These are phyloP conservation scores for Otolemur crassicaudatus DNA, from an alignment of 2,797 vertebrate genomes.

Conservation along the genomic window DNA sequence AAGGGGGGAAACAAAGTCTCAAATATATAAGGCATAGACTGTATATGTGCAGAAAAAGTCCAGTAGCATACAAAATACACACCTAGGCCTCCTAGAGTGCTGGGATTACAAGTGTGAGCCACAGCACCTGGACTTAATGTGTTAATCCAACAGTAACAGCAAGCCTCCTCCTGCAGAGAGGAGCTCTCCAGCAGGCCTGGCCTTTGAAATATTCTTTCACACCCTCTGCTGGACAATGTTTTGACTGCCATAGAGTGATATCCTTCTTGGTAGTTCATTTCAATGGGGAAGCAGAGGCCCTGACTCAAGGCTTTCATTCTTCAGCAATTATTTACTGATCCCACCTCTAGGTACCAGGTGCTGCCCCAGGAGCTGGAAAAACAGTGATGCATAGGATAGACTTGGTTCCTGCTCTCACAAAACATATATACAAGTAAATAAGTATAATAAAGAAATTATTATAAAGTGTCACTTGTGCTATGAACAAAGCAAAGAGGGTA, in stretches of 20 bases:
- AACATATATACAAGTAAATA: background rate
- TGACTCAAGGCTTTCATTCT: background rate
- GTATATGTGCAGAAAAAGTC: too few relatives aligned
- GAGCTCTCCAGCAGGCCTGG: background rate
- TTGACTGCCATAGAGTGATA: background rate
- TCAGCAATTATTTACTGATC: background rate
- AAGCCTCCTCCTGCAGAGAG: background rate
- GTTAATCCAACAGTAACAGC: background rate
- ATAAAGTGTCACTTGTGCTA: background rate
- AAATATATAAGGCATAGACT: too few relatives aligned
- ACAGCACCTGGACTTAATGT: background rate
- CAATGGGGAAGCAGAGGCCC: background rate
- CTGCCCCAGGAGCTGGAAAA: background rate
- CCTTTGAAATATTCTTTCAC: background rate
- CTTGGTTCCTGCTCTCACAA: background rate
- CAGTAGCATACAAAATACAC: too few relatives aligned
- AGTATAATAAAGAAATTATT: background rate
- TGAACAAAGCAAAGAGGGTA: background rate
- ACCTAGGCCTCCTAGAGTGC: too few relatives aligned
- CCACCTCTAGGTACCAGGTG: background rate
- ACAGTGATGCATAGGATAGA: background rate
- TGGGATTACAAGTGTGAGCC: too few relatives aligned
- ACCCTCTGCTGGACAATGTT: background rate
- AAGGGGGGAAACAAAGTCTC: too few relatives aligned
- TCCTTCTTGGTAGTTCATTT: background rate